Conservation (phyloP, 2,888 invertebrate genomes). For the Aspidapion aeneum region DNA sequence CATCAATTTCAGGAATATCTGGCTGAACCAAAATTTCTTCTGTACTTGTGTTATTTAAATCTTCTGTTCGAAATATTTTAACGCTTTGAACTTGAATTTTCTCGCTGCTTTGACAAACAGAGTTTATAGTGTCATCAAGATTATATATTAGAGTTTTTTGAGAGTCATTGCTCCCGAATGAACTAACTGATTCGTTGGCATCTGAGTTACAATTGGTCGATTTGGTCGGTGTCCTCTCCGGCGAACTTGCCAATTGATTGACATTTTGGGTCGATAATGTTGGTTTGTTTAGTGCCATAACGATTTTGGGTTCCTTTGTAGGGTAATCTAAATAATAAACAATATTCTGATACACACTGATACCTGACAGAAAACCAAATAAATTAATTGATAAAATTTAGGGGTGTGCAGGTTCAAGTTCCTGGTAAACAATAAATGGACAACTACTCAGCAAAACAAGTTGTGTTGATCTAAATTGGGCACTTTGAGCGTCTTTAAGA, state of each 20-base stretch:
- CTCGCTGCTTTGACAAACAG: not conserved
- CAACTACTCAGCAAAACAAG: too few species aligned
- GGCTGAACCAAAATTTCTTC: not conserved
- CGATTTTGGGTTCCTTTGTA: not conserved
- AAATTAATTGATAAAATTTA: too few species aligned
- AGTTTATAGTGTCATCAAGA: not conserved
- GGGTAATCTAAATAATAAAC: too few species aligned
- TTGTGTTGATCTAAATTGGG: too few species aligned
- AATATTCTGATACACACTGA: too few species aligned
- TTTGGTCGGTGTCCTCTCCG: not conserved
- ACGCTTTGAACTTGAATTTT: not conserved
- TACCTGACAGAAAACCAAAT: too few species aligned
- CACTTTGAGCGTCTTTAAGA: too few species aligned
- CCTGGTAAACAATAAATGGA: too few species aligned
- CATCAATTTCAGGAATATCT: too few species aligned
- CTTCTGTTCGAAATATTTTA: not conserved
- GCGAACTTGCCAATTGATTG: not conserved
- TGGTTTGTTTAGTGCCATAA: slow-evolving; percentile 5
- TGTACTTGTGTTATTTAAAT: not conserved
- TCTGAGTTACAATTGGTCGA: not conserved
- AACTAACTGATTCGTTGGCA: not conserved
- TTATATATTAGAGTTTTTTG: not conserved
- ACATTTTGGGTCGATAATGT: not conserved
- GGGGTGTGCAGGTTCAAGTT: too few species aligned
- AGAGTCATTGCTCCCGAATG: not conserved